Percentiles rank a stretch among this genome's conserved stretches.
These are phyloP conservation scores for Hemibagrus wyckioides DNA, from an alignment of 2,113 vertebrate species.

Conservation along the genomic window DNA sequence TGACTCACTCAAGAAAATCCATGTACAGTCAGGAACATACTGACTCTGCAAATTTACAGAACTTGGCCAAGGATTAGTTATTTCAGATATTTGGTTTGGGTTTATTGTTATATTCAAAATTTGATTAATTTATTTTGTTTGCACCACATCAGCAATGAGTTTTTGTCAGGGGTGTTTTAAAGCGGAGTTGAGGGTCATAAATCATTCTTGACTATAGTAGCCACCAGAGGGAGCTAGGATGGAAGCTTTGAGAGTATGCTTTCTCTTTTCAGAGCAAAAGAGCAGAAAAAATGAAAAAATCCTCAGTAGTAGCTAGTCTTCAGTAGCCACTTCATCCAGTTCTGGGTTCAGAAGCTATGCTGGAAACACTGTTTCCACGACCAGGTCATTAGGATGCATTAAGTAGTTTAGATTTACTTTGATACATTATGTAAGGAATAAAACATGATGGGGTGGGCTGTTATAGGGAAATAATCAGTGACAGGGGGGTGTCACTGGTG, in stretches of 20 bases:
- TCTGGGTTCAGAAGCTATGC: neutral
- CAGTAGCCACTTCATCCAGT: neutral
- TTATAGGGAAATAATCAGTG: neutral
- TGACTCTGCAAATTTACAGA: neutral
- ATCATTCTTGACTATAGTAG: conserved; percentile 42
- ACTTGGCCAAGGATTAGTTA: neutral
- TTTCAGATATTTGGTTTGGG: neutral
- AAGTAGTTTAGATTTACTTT: neutral
- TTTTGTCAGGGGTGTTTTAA: neutral
- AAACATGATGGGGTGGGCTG: neutral
- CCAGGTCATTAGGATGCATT: neutral
- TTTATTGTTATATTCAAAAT: neutral
- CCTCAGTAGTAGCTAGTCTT: neutral
- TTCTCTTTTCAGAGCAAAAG: neutral
- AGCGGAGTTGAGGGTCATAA: neutral
- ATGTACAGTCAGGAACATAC: neutral
- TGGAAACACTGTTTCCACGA: neutral
- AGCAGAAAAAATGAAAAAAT: neutral
- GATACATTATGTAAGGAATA: neutral
- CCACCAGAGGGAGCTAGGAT: conserved; percentile 65
- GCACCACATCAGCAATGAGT: neutral
- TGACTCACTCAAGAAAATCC: neutral
- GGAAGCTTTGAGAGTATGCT: conserved; percentile 35
- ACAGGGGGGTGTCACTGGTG: neutral
- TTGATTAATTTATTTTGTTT: neutral